Evolutionary conservation across 2,113 vertebrate species (phyloP), one percentile per base, ranked within the genome.

Genomic region (Regulus satrapa): DNA sequence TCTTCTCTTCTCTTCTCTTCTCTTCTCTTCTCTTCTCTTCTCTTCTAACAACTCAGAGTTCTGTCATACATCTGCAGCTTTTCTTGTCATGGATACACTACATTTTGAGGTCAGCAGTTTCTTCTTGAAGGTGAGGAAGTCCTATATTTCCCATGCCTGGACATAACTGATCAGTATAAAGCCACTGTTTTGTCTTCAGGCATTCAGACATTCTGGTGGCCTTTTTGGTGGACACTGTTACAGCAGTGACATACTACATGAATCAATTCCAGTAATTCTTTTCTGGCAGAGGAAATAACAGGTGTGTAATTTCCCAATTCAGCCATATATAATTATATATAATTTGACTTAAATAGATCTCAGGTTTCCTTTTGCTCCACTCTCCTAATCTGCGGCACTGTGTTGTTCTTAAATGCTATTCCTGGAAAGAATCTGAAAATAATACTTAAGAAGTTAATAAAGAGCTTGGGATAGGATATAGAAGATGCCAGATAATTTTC

Each of bases 341-440:
- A 93, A 95, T 96, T 93, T 95, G 55, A 80, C 72, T 92, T 94
- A 93, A 95, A 95, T 88, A 92, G 78, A 91, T 84, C 18, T 73
- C 89, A 88, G 88, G 34, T 89, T 95, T 93, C 68, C 81, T 88
- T 88, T 43, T 96, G 82, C 51, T 83, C 26, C 25, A 45, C 26
- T 40, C 78, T 95, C 56, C 48, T 67, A 31, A 0, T 71, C 36
- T 73, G 85, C 94, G n/a, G 40, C 31, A 74, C 43, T 73, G 8
- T 85, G 59, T 90, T 96, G 75, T 43, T 90, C 79, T 80, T 88
- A 85, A 73, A 49, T 74, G 61, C 79, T 93, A 74, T 93, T 93
- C 74, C 61, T 88, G 79, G 82, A 75, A 74, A 59, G 58, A 48
- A 77, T 84, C 72, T 0, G 12, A 77, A 97, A 93, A 92, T 56